These are phyloP conservation scores for Dysidea cf. avara DNA, from an alignment of 37 sponge, comb jelly and placozoan genomes.

Conservation along the genomic window DNA sequence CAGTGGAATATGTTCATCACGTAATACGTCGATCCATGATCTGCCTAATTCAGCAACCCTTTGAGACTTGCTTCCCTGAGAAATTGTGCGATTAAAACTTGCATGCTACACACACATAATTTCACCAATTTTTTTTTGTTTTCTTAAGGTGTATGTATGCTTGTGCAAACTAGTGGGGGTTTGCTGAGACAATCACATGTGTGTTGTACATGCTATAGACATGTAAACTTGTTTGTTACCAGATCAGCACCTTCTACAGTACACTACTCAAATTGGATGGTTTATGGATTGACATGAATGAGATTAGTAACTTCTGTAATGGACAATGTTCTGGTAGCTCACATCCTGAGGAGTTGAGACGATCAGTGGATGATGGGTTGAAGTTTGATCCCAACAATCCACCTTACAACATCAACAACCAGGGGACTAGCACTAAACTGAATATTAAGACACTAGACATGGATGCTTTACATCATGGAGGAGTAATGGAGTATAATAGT, in stretches of 20 bases:
- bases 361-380: neutral
- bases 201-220: no score
- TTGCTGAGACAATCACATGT: no score
- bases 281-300: conserved; percentile 85
- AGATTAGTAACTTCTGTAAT: conserved; percentile 68
- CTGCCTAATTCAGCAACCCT: no score
- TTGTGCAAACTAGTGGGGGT: conserved; percentile 2
- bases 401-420: conserved; percentile 61
- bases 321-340: conserved; percentile 36
- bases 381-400: conserved; percentile 39
- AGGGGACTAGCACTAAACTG: conserved; percentile 18
- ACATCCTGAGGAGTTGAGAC: neutral
- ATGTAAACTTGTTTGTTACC: no score
- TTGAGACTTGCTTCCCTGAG: no score
- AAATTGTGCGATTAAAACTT: no score
- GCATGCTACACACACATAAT: no score
- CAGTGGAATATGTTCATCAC: no score
- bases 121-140: neutral
- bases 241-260: no score
- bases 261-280: no score
- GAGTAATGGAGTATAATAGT: conserved; percentile 54
- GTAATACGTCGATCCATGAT: no score
- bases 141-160: neutral
- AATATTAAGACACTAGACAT: conserved; percentile 60
- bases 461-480: conserved; percentile 45